Base-by-base conservation (phyloP, 2,888 invertebrate species). In the Gari tellinella region DNA sequence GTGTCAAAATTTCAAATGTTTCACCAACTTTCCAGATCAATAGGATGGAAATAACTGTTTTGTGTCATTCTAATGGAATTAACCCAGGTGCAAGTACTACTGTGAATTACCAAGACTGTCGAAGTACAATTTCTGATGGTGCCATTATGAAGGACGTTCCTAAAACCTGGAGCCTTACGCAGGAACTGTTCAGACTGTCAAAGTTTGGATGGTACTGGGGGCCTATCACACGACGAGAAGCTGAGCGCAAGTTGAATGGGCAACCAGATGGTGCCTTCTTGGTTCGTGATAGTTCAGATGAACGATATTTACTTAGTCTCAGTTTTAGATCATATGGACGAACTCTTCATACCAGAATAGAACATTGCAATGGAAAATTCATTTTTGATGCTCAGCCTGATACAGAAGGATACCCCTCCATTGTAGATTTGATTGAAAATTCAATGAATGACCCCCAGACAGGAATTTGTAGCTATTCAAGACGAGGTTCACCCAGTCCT, bases 201-300 rank as follows among this genome's bases (percentile, higher is more conserved):
- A 91, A 89, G 60, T 90, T 90, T 86, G 91, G 91, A 10, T 96
- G 96, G 96, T 96, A 96, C 89, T 96, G 96, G 96, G 96, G 96
- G 23, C 95, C 95, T 64, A 94, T 96, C 80, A 94, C 95, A 0
- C 93, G 95, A 57, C 93, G 93, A 41, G 95, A 95, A 90, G 95
- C 96, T 0, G 95, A 96, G 89, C 94, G 94, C 64, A 95, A 95
- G 88, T 92, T 96, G 25, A 92, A 93, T 57, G 94, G 94, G 72
- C 94, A 95, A 88, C 94, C 95, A 19, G 95, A 95, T 86, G 96
- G 96, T 65, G 94, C 95, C 60, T 96, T 96, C 92, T 92, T 96
- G 68, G 95, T 96, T 8, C 93, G 96, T 37, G 95, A 96, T 90
- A 95, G 95, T 2, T 95, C 95, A 21, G 95, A 95, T 63, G 94